Evolutionary conservation across 2,797 vertebrate genomes (phyloP).

Genomic region (Phaenicophaeus curvirostris): DNA sequence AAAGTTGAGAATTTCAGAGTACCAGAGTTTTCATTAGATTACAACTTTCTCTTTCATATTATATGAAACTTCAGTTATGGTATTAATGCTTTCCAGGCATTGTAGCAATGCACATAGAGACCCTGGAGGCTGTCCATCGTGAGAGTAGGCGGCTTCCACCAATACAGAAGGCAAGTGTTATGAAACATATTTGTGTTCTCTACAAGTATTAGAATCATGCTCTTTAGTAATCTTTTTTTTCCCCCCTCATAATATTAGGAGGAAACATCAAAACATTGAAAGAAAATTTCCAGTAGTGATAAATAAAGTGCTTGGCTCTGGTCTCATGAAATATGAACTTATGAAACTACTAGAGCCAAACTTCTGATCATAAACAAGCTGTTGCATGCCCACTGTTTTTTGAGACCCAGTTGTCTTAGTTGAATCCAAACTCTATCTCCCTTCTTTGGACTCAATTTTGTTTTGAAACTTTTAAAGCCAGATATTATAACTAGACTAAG

Average conservation of each 20-base stretch:
- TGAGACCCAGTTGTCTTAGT: background rate
- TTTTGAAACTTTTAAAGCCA: constrained; percentile 16
- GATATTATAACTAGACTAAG: background rate
- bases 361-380: constrained; percentile 41
- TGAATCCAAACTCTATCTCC: background rate
- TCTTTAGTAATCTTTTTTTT: background rate
- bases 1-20: constrained; percentile 9
- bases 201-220: background rate
- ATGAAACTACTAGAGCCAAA: constrained; percentile 16
- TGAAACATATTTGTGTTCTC: constrained; percentile 39
- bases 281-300: constrained; percentile 40
- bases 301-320: constrained; percentile 54
- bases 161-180: constrained; percentile 92
- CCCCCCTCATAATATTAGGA: background rate
- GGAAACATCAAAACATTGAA: constrained; percentile 25
- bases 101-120: constrained; percentile 98
- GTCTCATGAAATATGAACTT: constrained; percentile 53
- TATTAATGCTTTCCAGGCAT: constrained; percentile 83
- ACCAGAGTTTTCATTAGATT: background rate
- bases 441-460: background rate
- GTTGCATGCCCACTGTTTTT: constrained; percentile 22
- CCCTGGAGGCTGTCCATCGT: constrained; percentile 93
- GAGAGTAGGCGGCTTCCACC: constrained; percentile 96
- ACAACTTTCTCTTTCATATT: background rate
- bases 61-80: constrained; percentile 18